Conservation (phyloP, 2,113 vertebrate species). For the cat (Felis catus) region DNA sequence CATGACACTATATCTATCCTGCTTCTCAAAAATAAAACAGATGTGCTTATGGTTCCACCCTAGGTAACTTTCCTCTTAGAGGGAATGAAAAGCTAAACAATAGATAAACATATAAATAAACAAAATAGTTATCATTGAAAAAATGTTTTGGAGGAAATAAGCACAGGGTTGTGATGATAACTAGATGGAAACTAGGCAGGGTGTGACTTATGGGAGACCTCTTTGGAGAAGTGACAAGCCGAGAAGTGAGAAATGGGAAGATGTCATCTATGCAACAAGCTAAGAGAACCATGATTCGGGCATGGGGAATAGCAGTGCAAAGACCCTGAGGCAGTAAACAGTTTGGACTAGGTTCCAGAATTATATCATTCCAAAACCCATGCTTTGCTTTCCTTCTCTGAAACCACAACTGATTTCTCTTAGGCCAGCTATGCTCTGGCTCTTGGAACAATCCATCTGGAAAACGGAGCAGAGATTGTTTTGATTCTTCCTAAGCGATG, state of each 20-base stretch:
- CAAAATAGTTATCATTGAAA: not conserved
- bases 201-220: too few species aligned
- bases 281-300: not conserved
- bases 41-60: not conserved
- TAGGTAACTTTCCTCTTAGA: not conserved
- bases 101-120: not conserved
- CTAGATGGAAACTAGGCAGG: not conserved
- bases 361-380: not conserved
- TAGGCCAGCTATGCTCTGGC: not conserved
- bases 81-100: not conserved
- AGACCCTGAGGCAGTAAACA: not conserved
- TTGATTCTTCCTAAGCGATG: not conserved
- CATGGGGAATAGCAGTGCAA: not conserved
- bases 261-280: not conserved
- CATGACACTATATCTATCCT: not conserved
- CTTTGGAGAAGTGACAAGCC: not conserved
- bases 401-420: not conserved
- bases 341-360: not conserved
- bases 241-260: not conserved
- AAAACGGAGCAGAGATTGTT: not conserved
- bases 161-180: not conserved
- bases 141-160: not conserved
- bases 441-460: not conserved
- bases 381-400: not conserved
- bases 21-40: constrained; percentile 13